These are phyloP conservation scores for Euplagia quadripunctaria DNA, from an alignment of 2,888 invertebrate species.

Conservation along the genomic window DNA sequence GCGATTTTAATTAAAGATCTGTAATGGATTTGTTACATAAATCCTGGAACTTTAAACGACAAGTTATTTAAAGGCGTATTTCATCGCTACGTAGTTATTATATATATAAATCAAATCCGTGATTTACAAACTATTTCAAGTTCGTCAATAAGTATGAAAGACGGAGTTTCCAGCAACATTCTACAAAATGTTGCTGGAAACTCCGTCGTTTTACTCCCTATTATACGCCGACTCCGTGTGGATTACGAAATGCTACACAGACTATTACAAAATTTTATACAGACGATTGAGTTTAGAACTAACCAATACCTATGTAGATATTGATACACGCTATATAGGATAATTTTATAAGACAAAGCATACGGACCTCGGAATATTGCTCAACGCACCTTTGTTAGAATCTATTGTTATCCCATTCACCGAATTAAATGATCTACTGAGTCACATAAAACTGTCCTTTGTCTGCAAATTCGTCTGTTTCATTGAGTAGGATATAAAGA, in stretches of 20 bases:
- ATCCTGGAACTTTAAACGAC: too few species aligned
- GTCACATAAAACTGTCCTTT: conserved; percentile 18
- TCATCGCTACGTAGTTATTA: too few species aligned
- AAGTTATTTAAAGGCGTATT: not conserved
- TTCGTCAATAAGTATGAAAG: not conserved
- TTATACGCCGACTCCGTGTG: fast-evolving
- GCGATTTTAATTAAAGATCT: too few species aligned
- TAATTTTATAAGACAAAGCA: conserved; percentile 27
- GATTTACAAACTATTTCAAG: not conserved
- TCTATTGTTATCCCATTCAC: conserved; percentile 28
- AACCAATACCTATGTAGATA: not conserved
- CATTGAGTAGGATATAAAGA: not conserved
- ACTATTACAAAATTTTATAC: too few species aligned
- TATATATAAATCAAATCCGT: too few species aligned
- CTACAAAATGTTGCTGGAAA: too few species aligned
- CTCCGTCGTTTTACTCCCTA: too few species aligned
- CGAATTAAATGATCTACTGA: conserved; percentile 17
- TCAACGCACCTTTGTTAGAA: conserved; percentile 28
- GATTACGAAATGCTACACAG: not conserved
- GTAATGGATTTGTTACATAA: too few species aligned
- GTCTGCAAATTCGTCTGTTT: not conserved
- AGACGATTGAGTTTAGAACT: not conserved
- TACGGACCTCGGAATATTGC: conserved; percentile 26
- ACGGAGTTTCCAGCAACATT: not conserved
- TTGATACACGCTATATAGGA: not conserved